phyloP scores from a whole-genome alignment of 2,113 vertebrate species.

The Bettongia penicillata region DNA sequence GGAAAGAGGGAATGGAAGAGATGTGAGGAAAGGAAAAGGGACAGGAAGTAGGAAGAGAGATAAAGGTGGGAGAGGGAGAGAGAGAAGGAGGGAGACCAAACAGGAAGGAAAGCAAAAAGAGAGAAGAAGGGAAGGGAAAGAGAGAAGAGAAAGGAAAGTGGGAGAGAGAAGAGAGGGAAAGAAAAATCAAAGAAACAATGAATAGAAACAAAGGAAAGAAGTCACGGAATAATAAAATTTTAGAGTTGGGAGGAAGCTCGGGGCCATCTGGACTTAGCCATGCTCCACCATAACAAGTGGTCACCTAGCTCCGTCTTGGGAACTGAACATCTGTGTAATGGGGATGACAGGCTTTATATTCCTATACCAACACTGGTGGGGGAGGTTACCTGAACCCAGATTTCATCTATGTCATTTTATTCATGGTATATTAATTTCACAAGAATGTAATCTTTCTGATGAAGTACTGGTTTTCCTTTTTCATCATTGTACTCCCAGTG shows the following conservation, averaged over 20 bases:
- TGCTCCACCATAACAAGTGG: neutral
- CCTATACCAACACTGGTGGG: neutral
- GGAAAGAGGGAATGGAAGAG: neutral
- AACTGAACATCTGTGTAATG: neutral
- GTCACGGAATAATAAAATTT: neutral
- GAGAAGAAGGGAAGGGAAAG: neutral
- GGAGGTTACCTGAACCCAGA: neutral
- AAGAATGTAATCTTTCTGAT: neutral
- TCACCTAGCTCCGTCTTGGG: neutral
- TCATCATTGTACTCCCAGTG: neutral
- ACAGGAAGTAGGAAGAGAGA: neutral
- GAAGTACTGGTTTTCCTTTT: neutral
- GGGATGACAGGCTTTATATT: neutral
- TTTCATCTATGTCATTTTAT: neutral
- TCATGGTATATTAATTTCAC: neutral
- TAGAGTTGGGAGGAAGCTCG: neutral
- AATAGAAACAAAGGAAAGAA: neutral
- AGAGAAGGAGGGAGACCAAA: neutral
- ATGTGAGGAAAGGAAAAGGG: accelerated
- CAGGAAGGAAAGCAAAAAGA: neutral
- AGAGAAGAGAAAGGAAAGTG: neutral
- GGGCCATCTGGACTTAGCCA: neutral
- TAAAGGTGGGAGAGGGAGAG: neutral
- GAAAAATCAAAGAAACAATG: no score
- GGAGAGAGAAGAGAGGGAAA: neutral